Evolutionary conservation across 2,797 vertebrate genomes (phyloP).

Genomic region (Sebastes umbrosus): DNA sequence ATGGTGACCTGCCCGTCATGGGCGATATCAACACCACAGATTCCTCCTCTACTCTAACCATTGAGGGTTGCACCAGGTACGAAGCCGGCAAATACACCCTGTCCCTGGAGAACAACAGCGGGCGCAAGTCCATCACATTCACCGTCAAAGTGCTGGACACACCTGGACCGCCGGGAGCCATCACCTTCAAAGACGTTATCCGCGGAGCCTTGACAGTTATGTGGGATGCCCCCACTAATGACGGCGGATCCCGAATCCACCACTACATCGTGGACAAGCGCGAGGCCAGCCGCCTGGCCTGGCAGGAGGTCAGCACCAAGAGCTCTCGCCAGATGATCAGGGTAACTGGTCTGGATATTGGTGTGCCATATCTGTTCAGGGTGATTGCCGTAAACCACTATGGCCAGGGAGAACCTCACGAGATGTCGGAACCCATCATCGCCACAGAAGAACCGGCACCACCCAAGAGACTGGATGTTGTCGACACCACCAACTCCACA

Average conservation of each 20-base stretch:
- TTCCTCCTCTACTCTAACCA: constrained; percentile 90
- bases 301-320: constrained; percentile 92
- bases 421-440: constrained; percentile 92
- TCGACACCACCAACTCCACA: constrained; percentile 93
- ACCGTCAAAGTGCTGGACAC: constrained; percentile 96
- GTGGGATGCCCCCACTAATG: constrained; percentile 95
- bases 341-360: constrained; percentile 88
- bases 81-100: constrained; percentile 97
- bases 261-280: constrained; percentile 95
- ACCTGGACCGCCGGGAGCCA: constrained; percentile 93
- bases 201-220: constrained; percentile 91
- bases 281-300: constrained; percentile 95
- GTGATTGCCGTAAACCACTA: constrained; percentile 96
- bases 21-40: constrained; percentile 93
- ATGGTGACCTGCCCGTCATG: constrained; percentile 90
- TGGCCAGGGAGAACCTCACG: constrained; percentile 92
- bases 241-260: constrained; percentile 93
- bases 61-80: constrained; percentile 95
- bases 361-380: constrained; percentile 91
- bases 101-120: constrained; percentile 95
- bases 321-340: constrained; percentile 92
- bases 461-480: constrained; percentile 93
- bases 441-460: constrained; percentile 97
- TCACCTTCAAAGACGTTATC: constrained; percentile 96
- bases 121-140: constrained; percentile 94